Percentiles rank a stretch among this genome's conserved stretches.
phyloP scores from a whole-genome alignment of 2,888 invertebrate species.

The Petrophora chlorosata region DNA sequence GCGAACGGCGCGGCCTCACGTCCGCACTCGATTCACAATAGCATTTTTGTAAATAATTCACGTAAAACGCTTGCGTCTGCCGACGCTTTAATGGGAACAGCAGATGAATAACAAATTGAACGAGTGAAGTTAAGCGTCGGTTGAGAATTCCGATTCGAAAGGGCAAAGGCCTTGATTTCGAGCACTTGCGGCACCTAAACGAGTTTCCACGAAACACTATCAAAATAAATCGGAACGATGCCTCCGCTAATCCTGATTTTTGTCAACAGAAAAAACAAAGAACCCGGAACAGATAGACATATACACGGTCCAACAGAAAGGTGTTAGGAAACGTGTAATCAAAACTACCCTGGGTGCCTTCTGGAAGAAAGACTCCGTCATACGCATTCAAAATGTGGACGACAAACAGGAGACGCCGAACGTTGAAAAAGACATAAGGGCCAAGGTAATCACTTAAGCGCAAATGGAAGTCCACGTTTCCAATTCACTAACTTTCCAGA shows the following conservation, averaged over 20 bases:
- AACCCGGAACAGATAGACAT: conserved; percentile 88
- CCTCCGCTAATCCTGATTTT: conserved; percentile 27
- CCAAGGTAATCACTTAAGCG: conserved; percentile 79
- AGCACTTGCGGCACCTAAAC: conserved; percentile 30
- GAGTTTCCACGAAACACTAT: conserved; percentile 30
- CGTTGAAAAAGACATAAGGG: conserved; percentile 86
- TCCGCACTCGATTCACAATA: conserved; percentile 56
- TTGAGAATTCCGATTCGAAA: conserved; percentile 41
- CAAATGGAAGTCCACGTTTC: conserved; percentile 53
- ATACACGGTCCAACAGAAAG: conserved; percentile 85
- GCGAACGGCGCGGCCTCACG: conserved; percentile 59
- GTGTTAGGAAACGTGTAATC: conserved; percentile 84
- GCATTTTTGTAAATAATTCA: conserved; percentile 69
- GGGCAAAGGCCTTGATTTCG: conserved; percentile 45
- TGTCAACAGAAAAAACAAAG: conserved; percentile 87
- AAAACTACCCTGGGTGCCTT: conserved; percentile 86
- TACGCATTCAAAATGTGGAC: conserved; percentile 89
- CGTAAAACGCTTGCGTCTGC: conserved; percentile 39
- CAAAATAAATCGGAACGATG: conserved; percentile 23
- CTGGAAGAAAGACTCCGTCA: conserved; percentile 87
- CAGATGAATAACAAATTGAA: conserved; percentile 48
- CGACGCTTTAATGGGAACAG: conserved; percentile 47
- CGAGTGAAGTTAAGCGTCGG: conserved; percentile 40
- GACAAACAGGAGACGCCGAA: conserved; percentile 88
- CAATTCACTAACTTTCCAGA: conserved; percentile 54